Percentiles rank a stretch among this genome's conserved stretches.
Evolutionary conservation across 92 coral and sea anemone genomes (phyloP).

Genomic region (Porites divaricata): DNA sequence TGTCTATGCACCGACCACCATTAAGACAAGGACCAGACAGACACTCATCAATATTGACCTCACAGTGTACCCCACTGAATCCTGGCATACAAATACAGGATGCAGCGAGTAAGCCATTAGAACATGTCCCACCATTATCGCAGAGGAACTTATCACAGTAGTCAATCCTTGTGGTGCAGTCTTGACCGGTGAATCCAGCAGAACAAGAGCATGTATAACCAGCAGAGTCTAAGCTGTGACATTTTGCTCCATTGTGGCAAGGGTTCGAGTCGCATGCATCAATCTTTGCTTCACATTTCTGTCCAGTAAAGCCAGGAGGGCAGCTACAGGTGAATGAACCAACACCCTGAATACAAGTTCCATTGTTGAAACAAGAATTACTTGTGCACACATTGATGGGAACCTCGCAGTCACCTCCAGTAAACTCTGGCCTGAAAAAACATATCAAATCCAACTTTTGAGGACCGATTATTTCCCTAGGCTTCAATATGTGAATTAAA

Average conservation of each 20-base stretch:
- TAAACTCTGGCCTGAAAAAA: constrained; percentile 80
- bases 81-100: constrained; percentile 82
- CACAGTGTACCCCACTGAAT: constrained; percentile 73
- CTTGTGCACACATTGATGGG: constrained; percentile 69
- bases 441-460: background rate
- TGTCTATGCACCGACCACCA: constrained; percentile 81
- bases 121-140: constrained; percentile 87
- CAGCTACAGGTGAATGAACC: constrained; percentile 76
- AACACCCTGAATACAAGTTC: constrained; percentile 75
- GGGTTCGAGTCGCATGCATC: constrained; percentile 92
- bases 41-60: constrained; percentile 85
- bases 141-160: constrained; percentile 75
- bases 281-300: constrained; percentile 78
- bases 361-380: constrained; percentile 77
- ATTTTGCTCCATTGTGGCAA: constrained; percentile 84
- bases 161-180: constrained; percentile 77
- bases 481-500: no score
- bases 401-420: constrained; percentile 78
- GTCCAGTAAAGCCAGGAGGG: constrained; percentile 84
- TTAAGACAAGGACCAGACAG: constrained; percentile 83
- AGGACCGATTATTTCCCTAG: no score
- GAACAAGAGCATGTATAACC: constrained; percentile 81
- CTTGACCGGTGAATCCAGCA: constrained; percentile 69
- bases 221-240: constrained; percentile 54
- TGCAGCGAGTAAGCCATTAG: constrained; percentile 61